A percentile compares a stretch with the other conserved stretches of the same genome.
Evolutionary conservation across 2,888 invertebrate species (phyloP).

Genomic region (Thymelicus acteon): DNA sequence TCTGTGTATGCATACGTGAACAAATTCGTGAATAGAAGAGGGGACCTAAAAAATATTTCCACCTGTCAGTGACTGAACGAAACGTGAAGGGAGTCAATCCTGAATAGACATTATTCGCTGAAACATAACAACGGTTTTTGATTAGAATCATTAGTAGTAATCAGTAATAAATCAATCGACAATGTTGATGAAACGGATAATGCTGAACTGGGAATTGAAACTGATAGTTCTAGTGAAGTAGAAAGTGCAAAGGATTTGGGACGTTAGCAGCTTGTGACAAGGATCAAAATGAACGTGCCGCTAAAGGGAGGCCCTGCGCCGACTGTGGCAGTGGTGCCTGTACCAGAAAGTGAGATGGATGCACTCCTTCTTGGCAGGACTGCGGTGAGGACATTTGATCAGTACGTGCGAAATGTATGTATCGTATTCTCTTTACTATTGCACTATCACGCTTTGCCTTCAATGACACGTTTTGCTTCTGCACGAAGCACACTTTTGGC

Average conservation of each 20-base stretch:
- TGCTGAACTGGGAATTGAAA: neutral
- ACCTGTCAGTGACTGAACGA: too few species aligned
- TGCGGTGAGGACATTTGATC: slow-evolving; percentile 89
- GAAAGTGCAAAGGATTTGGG: slow-evolving; percentile 43
- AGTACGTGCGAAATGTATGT: slow-evolving; percentile 84
- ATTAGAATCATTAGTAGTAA: too few species aligned
- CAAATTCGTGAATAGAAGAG: neutral
- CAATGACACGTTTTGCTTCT: neutral
- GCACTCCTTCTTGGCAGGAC: slow-evolving; percentile 90
- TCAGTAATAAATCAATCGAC: too few species aligned
- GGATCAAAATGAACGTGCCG: slow-evolving; percentile 65
- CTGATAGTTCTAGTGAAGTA: neutral
- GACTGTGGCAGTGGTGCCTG: slow-evolving; percentile 85
- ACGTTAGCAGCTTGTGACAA: slow-evolving; percentile 46
- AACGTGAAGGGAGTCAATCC: too few species aligned
- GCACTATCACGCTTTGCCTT: slow-evolving; percentile 25
- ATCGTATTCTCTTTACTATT: slow-evolving; percentile 54
- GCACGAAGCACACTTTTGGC: slow-evolving; percentile 17
- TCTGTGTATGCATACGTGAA: neutral
- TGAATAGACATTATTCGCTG: neutral
- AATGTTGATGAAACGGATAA: neutral
- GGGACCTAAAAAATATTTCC: too few species aligned
- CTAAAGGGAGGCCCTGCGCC: slow-evolving; percentile 77
- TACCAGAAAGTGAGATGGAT: slow-evolving; percentile 92
- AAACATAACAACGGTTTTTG: neutral